Evolutionary conservation across 2,888 invertebrate species (phyloP).

Genomic region (Melieria omissa): DNA sequence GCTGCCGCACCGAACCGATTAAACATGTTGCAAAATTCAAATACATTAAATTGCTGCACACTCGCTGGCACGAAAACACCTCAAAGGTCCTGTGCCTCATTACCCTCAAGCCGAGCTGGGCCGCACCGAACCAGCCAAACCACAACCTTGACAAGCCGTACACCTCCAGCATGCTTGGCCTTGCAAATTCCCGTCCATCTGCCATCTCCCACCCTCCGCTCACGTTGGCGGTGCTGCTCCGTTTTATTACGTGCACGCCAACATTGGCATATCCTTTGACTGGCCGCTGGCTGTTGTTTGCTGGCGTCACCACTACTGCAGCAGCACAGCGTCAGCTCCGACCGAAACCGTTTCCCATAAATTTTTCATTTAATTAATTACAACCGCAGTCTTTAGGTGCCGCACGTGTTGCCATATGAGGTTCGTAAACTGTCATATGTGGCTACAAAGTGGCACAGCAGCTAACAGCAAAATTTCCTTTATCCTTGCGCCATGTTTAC

Average conservation of each 20-base stretch:
- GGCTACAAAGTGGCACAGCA: constrained; percentile 3
- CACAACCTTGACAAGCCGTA: too few species aligned
- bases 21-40: too few species aligned
- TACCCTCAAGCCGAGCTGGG: too few species aligned
- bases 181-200: not conserved
- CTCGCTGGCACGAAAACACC: too few species aligned
- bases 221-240: not conserved
- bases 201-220: not conserved
- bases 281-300: not conserved
- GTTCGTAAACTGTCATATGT: constrained; percentile 14
- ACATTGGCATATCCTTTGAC: constrained; percentile 13
- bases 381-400: constrained; percentile 30
- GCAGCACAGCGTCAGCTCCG: constrained; percentile 3
- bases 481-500: too few species aligned
- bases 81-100: too few species aligned
- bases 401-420: constrained; percentile 16
- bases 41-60: too few species aligned
- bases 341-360: constrained; percentile 18
- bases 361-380: constrained; percentile 37
- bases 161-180: too few species aligned
- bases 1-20: too few species aligned
- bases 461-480: too few species aligned
- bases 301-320: not conserved
- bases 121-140: too few species aligned
- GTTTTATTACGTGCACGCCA: not conserved